Percentiles rank a stretch among this genome's conserved stretches.
Evolutionary conservation across 2,797 vertebrate species (phyloP).

Genomic region (Thalassophryne amazonica): DNA sequence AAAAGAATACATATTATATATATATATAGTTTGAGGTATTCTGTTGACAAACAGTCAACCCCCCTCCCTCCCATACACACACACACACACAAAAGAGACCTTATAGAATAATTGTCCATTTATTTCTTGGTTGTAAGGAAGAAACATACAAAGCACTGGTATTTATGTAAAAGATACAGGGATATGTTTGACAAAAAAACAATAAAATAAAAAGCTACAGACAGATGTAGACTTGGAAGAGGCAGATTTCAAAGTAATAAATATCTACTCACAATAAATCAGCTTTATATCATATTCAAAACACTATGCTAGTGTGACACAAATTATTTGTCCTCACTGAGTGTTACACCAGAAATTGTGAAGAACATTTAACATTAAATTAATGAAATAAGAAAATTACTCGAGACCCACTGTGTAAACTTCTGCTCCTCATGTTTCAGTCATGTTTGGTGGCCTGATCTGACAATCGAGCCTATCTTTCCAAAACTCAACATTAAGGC

Average conservation of each 20-base stretch:
- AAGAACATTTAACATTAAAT: no score
- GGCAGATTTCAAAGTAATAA: constrained; percentile 17
- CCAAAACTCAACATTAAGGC: constrained; percentile 26
- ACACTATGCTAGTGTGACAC: no score
- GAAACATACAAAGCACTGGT: constrained; percentile 16
- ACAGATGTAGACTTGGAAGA: background rate
- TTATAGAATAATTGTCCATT: constrained; percentile 34
- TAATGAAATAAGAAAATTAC: no score
- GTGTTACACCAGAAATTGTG: no score
- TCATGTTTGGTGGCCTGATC: background rate
- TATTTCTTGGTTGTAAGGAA: constrained; percentile 38
- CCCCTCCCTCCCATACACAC: no score
- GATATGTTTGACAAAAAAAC: background rate
- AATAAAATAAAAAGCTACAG: constrained; percentile 6
- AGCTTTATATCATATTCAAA: no score
- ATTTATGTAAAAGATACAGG: no score
- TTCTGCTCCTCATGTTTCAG: background rate
- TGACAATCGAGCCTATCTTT: background rate
- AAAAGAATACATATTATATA: no score
- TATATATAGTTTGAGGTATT: no score
- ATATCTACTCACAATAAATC: constrained; percentile 12
- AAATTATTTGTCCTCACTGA: no score
- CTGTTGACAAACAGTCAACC: no score
- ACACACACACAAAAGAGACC: no score
- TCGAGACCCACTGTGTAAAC: constrained; percentile 5